phyloP scores from a whole-genome alignment of 2,888 invertebrate species.

The Crematogaster levior region DNA sequence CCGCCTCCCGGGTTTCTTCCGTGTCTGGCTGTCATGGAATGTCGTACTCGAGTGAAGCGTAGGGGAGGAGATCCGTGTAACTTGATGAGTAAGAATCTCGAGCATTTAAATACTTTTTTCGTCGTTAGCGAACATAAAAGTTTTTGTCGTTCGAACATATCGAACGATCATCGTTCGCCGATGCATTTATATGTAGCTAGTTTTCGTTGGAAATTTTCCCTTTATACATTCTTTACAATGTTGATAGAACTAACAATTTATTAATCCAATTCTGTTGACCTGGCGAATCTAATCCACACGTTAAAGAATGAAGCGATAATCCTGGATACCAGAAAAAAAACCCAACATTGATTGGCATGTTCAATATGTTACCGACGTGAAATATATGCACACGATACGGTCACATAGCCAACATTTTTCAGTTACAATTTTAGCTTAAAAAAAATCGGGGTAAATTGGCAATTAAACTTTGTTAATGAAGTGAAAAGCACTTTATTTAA shows the following conservation, averaged over 20 bases:
- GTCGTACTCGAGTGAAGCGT: constrained; percentile 5
- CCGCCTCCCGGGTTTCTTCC: neutral
- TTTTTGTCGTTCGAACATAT: constrained; percentile 4
- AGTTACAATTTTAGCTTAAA: neutral
- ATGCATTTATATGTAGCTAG: neutral
- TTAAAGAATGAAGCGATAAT: neutral
- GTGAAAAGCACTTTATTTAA: neutral
- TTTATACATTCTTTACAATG: neutral
- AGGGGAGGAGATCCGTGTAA: constrained; percentile 2
- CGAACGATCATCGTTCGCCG: neutral
- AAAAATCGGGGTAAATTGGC: neutral
- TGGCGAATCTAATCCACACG: neutral
- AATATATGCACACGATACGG: neutral
- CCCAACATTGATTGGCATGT: neutral
- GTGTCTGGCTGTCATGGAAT: neutral
- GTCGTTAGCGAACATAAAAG: neutral
- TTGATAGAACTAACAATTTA: neutral
- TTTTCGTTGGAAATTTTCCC: neutral
- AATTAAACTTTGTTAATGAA: too few species aligned
- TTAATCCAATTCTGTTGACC: neutral
- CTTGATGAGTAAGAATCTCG: neutral
- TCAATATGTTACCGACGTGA: neutral
- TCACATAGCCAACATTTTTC: neutral
- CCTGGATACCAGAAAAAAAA: neutral
- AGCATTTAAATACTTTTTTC: neutral